Base-by-base conservation (phyloP, 2,797 vertebrate species). In the Selene dorsalis region DNA sequence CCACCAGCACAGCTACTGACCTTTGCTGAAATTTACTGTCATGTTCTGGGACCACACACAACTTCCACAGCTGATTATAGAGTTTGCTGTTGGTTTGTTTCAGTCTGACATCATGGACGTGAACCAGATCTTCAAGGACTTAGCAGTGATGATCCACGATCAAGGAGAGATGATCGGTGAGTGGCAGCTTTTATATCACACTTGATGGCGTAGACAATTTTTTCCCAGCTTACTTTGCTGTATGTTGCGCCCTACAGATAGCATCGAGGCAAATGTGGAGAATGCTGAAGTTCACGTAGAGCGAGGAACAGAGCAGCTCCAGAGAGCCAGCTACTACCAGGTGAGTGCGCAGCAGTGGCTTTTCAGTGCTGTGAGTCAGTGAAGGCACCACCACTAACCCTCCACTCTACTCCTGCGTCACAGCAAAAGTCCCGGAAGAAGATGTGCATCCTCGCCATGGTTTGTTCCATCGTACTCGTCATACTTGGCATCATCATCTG, bases 121-220 rank as follows among this genome's bases (percentile, higher is more conserved):
- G 69, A 99, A 99, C 92, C 97, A 98, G 93, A 99, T 99, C 93
- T 99, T 99, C 92, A 99, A 98, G 93, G 97, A 99, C 93, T 92
- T 99, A 86, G 97, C 97, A 38, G 96, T 98, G 89, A 99, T 99
- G 98, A 98, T 99, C 89, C 98, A 99, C 47, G 98, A 99, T 85
- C 98, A 99, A 89, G 97, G 97, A 87, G 98, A 99, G 76, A 95
- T 99, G 95, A 98, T 99, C 74, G 98, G 98, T 98, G 93, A 94
- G 95, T 92, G 63, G 48, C 0, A 9, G 30, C 7, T 1, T 8
- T 8, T 7, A 8, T 35, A 35, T 35, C 32, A 35, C 32, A 35
- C 7, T 9, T 35, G 7, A 35, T 35, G 8, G 32, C 7, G 8
- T 35, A 8, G 32, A 8, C 32, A 35, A 1, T 8, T 35, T 35